A percentile compares a stretch with the other conserved stretches of the same genome.
Conservation (phyloP, 2,797 vertebrate species). For the Periophthalmus magnuspinnatus region DNA sequence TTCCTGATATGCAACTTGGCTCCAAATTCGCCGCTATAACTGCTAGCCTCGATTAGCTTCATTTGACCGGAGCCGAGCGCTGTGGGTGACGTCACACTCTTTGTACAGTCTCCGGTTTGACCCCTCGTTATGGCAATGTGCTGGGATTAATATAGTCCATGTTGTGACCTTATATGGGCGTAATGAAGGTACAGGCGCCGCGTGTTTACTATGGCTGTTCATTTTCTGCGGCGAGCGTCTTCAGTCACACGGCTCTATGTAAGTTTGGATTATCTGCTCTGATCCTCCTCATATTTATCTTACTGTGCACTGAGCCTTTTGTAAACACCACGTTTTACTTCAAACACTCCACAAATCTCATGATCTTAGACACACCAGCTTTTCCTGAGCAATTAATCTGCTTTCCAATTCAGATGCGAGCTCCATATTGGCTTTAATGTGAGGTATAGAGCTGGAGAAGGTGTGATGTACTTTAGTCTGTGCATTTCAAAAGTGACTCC, state of each 20-base stretch:
- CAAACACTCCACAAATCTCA: constrained; percentile 37
- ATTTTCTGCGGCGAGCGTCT: constrained; percentile 20
- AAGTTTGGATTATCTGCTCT: constrained; percentile 34
- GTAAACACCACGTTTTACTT: constrained; percentile 46
- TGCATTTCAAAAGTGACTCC: constrained; percentile 10
- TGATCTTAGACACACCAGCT: constrained; percentile 22
- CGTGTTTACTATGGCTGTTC: constrained; percentile 33
- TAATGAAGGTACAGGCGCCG: constrained; percentile 22
- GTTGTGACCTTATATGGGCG: constrained; percentile 11
- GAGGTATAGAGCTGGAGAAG: constrained; percentile 10
- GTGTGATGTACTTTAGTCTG: constrained; percentile 14
- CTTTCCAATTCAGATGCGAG: constrained; percentile 6
- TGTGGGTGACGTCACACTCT: no score
- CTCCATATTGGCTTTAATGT: constrained; percentile 18
- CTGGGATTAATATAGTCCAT: constrained; percentile 27
- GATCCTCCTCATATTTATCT: constrained; percentile 45
- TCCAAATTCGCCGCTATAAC: no score
- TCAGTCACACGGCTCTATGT: constrained; percentile 26
- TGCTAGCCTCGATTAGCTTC: no score
- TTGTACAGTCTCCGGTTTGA: neutral
- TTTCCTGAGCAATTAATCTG: constrained; percentile 14
- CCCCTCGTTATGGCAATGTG: constrained; percentile 13
- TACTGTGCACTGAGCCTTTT: constrained; percentile 29
- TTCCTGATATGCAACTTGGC: no score
- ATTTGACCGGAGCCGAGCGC: no score